phyloP scores from a whole-genome alignment of 2,797 vertebrate genomes.

The Rhabdomys pumilio region DNA sequence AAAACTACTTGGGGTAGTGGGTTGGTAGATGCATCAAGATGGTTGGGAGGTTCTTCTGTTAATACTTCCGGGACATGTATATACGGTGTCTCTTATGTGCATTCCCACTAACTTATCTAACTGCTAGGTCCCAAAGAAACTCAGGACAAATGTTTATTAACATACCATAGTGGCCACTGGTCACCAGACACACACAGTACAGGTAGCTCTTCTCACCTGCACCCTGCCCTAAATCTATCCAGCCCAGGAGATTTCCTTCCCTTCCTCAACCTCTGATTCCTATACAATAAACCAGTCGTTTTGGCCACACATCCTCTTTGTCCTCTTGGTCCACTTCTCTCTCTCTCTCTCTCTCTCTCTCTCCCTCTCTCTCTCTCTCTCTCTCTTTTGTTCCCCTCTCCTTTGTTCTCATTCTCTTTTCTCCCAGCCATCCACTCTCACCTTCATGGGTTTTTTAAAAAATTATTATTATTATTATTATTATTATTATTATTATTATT shows the following conservation, averaged over 20 bases:
- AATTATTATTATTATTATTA: neutral
- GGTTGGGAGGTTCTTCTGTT: neutral
- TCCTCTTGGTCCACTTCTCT: neutral
- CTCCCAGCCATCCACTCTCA: neutral
- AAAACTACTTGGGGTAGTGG: neutral
- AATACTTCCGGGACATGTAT: neutral
- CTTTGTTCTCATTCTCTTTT: neutral
- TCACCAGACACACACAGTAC: neutral
- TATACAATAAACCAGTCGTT: neutral
- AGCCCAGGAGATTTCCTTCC: neutral
- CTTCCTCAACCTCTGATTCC: neutral
- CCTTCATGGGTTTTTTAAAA: neutral
- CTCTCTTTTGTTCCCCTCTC: neutral
- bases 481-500: neutral
- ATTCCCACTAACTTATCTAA: neutral
- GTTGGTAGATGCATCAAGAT: neutral
- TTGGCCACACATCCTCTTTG: neutral
- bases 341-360: too few relatives aligned
- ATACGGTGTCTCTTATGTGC: neutral
- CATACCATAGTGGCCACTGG: neutral
- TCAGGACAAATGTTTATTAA: neutral
- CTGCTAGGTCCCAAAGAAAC: neutral
- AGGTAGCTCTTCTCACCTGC: too few relatives aligned
- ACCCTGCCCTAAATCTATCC: neutral
- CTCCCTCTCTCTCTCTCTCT: too few relatives aligned